Percentiles rank a stretch among this genome's conserved stretches.
Evolutionary conservation across 1,140 invertebrate species (phyloP).

Genomic region (Anoplolepis gracilipes): DNA sequence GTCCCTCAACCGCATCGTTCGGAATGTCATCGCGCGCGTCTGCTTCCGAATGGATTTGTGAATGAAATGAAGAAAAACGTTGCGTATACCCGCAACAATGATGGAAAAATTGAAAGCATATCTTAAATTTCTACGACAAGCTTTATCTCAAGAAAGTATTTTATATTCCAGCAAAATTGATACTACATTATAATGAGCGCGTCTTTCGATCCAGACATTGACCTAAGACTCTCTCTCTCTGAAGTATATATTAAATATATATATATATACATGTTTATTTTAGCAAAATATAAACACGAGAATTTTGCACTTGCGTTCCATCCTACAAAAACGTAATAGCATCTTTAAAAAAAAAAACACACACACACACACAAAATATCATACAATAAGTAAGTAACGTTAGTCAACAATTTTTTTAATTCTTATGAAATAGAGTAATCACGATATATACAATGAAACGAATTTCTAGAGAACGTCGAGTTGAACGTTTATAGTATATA

Average conservation of each 20-base stretch:
- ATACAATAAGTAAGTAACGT: too few relatives aligned
- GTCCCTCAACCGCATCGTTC: background rate
- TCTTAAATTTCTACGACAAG: background rate
- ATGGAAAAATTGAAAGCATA: too few relatives aligned
- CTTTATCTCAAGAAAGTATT: background rate
- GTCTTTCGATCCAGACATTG: background rate
- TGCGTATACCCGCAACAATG: too few relatives aligned
- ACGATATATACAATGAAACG: background rate
- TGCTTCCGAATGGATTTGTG: background rate
- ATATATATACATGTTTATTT: too few relatives aligned
- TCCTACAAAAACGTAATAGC: too few relatives aligned
- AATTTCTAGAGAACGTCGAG: background rate
- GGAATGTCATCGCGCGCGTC: background rate
- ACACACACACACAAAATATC: too few relatives aligned
- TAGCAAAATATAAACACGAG: background rate
- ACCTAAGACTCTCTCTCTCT: too few relatives aligned
- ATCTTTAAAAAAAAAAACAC: too few relatives aligned
- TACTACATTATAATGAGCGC: too few relatives aligned
- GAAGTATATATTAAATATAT: background rate
- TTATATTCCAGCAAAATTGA: background rate
- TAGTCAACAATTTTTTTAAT: too few relatives aligned
- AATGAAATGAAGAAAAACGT: background rate
- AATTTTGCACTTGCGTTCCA: background rate
- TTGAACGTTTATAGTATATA: background rate
- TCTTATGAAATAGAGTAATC: background rate